Evolutionary conservation across 2,888 invertebrate species (phyloP), one percentile per base, ranked within the genome.

Genomic region (Cremastinae sp.): DNA sequence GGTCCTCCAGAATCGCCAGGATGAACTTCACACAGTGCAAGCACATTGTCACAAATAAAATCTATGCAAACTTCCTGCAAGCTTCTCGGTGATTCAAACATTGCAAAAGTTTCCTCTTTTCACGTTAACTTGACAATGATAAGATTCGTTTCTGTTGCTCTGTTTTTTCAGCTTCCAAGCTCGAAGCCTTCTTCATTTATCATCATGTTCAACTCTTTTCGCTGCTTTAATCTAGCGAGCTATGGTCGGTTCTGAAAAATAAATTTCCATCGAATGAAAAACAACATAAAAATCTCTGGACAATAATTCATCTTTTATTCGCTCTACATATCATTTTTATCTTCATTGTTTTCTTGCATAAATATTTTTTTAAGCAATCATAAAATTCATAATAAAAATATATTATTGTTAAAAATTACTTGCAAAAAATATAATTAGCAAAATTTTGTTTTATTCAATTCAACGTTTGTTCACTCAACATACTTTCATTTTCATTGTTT

Each of bases 51-150:
- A 86, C 93, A 93, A 80, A 94, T 93, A 80, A 91, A 92, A 83
- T 93, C 92, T 53, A 94, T 90, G 86, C 94, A 94, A 81, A 92
- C 90, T 80, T 93, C 92, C 87, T 93, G 93, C 65, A 94, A 90
- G 76, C 92, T 91, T 83, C 90, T 90, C 45, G 94, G 94, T 77
- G 91, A 92, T 85, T 93, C 93, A 83, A 91, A 93, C 93, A 93
- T 93, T 5, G 18, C 41, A 18, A 8, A n/a, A 2, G 41, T 16
- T 35, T 35, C 28, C 75, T 85, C 86, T 37, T 9, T 62, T 66
- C 47, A 66, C 65, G 53, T 73, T 20, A 22, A 73, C 37, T 28
- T 9, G 22, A 74, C n/a, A 49, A 20, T 35, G 56, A 14, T 14
- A 4, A 41, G 37, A n/a, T 37, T 18, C 8, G 10, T 20, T 14